Base-by-base conservation (phyloP, 1,140 invertebrate genomes). In the Drosophila malerkotliana region DNA sequence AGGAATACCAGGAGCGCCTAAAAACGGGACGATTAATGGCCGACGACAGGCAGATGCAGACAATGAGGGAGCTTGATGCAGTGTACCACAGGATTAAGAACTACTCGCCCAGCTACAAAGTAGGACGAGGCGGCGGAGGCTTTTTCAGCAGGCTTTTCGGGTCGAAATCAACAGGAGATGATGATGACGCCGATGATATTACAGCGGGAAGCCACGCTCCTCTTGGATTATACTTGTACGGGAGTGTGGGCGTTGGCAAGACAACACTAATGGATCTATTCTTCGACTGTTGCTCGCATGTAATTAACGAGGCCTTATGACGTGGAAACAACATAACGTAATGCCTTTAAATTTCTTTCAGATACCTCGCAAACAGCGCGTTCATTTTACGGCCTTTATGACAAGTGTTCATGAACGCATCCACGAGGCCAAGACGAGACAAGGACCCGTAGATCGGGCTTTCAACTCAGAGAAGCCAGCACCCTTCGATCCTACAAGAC, bases 221-320 rank as follows among this genome's bases (percentile, higher is more conserved):
- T 0, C 94, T 95, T 92, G 97, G 97, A 6, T 91, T 98, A 7
- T 98, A 98, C 83, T 94, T 98, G 48, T 95, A 96, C 92, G 97
- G 97, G 48, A 95, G 96, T 89, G 96, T 98, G 78, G 97, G 98
- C 48, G 97, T 97, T 88, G 98, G 98, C 59, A 99, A 99, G 94
- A 99, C 99, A 9, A 99, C 99, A 96, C 92, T 99, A 24, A 99
- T 99, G 99, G 98, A 99, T 93, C 92, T 99, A 76, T 99, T 99
- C 92, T 98, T 96, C 93, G 94, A 98, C 87, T 95, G 94, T 79
- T 95, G 95, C 91, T 91, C 93, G 87, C 44, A 58, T 30, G 94
- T 96, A 93, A 92, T 81, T 85, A 64, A 0, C 49, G 26, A 28
- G 5, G n/a, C 7, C n/a, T 30, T 7, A 30, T 15, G 1, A 5